Conservation (phyloP, 2,888 invertebrate genomes). For the Oscheius sp. region DNA sequence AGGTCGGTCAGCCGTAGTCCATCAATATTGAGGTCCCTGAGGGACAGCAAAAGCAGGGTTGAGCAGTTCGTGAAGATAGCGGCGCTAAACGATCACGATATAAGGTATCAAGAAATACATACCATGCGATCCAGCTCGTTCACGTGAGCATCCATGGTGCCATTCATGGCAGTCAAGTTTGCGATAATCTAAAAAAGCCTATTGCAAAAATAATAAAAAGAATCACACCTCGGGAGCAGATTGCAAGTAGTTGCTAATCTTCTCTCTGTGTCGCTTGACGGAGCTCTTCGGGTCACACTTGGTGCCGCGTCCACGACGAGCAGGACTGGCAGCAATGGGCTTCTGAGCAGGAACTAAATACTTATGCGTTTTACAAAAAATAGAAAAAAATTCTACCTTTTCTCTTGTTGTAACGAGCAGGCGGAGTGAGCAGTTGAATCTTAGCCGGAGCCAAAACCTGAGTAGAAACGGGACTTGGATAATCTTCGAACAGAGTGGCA, state of each 20-base stretch:
- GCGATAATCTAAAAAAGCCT: background rate
- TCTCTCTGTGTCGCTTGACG: background rate
- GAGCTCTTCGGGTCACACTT: background rate
- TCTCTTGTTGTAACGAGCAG: background rate
- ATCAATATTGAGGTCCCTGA: no score
- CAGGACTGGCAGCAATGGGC: background rate
- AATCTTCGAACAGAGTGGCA: no score
- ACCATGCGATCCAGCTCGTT: no score
- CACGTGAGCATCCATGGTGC: no score
- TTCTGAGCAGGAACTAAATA: background rate
- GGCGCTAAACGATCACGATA: no score
- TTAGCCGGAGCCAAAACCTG: no score
- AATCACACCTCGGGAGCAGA: conserved; percentile 2
- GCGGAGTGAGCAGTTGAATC: no score
- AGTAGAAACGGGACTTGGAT: no score
- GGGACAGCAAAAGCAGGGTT: no score
- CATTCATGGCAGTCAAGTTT: background rate
- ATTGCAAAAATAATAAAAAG: background rate
- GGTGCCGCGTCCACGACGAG: conserved; percentile 8
- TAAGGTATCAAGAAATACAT: no score
- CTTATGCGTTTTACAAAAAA: background rate
- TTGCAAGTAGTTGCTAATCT: background rate
- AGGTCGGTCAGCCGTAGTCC: no score
- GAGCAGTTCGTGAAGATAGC: no score
- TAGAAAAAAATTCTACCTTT: background rate